A percentile compares a stretch with the other conserved stretches of the same genome.
phyloP scores from a whole-genome alignment of 1,140 invertebrate species.

The Aphaenogaster floridana region DNA sequence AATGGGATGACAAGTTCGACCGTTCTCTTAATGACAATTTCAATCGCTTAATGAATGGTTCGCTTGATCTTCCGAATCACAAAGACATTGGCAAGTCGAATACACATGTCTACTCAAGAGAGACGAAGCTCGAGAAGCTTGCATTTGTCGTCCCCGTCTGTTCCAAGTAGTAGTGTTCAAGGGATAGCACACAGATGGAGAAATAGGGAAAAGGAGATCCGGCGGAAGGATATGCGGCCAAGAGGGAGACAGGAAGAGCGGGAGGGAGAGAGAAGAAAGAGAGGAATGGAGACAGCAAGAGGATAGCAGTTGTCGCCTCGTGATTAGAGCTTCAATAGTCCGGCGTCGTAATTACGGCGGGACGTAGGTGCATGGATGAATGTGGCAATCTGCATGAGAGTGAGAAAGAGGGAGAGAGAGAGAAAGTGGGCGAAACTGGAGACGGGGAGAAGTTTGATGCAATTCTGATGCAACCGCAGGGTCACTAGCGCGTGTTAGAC shows the following conservation, averaged over 20 bases:
- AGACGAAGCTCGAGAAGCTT: conserved; percentile 33
- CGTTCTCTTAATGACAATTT: conserved; percentile 65
- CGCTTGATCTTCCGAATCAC: conserved; percentile 49
- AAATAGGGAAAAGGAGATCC: conserved; percentile 46
- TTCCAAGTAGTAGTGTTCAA: conserved; percentile 35
- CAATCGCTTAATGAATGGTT: conserved; percentile 67
- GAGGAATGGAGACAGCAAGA: conserved; percentile 24
- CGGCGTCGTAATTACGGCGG: conserved; percentile 73
- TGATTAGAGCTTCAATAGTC: conserved; percentile 78
- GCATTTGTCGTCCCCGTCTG: conserved; percentile 54
- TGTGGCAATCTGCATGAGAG: conserved; percentile 27
- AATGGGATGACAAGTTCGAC: conserved; percentile 47
- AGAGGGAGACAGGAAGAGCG: not conserved
- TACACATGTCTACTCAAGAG: conserved; percentile 61
- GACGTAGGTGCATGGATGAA: conserved; percentile 21
- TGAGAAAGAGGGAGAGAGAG: not conserved
- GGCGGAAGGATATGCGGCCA: conserved; percentile 21
- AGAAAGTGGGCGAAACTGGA: not conserved
- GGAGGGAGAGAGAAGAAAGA: not conserved
- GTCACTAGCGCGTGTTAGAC: conserved; percentile 59
- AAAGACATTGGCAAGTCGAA: conserved; percentile 31
- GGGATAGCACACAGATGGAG: not conserved
- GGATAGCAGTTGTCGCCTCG: conserved; percentile 73
- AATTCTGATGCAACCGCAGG: conserved; percentile 56
- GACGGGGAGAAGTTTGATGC: conserved; percentile 57